Base-by-base conservation (phyloP, 2,113 vertebrate genomes). In the Pteronura brasiliensis region DNA sequence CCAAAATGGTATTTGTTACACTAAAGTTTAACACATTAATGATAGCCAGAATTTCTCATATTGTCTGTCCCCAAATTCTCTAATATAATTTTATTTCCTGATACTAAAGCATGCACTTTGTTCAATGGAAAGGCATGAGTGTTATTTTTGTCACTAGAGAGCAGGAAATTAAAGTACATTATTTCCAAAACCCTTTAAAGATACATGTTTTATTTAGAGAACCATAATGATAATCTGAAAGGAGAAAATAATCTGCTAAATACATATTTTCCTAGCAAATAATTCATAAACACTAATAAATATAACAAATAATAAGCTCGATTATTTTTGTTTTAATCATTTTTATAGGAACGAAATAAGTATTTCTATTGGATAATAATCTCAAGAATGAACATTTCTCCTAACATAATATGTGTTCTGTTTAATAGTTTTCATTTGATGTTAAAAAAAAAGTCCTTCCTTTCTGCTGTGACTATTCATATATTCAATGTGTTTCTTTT, bases 111-210 rank as follows among this genome's bases (percentile, higher is more conserved):
- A 57, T 44, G 15, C 13, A 94, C 77, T 27, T 1, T 55, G 14
- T 88, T 77, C 57, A 86, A 29, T 63, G 47, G 12, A n/a, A 94
- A 92, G 82, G 61, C 49, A n/a, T 47, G 95, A 93, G 14, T 94
- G 57, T 20, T 94, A 71, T 72, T 98, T 97, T 95, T 98, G 97
- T 98, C 99, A 96, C 98, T 99, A 99, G 99, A 98, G 99, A 98
- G 98, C 99, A 99, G 98, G 96, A 98, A 98, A 98, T 96, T 84
- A 97, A 98, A 98, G 93, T 95, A 97, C 74, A 98, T 97, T 39
- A 6, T 95, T 97, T 96, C 31, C 18, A 57, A 36, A 57, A 89
- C 5, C 1, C 42, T 71, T 80, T 80, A 91, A 86, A 84, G 34
- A 61, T 88, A 94, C 72, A 14, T 81, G 34, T 55, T 90, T 36